These are phyloP conservation scores for Eurois occulta DNA, from an alignment of 2,888 invertebrate species.

Conservation along the genomic window DNA sequence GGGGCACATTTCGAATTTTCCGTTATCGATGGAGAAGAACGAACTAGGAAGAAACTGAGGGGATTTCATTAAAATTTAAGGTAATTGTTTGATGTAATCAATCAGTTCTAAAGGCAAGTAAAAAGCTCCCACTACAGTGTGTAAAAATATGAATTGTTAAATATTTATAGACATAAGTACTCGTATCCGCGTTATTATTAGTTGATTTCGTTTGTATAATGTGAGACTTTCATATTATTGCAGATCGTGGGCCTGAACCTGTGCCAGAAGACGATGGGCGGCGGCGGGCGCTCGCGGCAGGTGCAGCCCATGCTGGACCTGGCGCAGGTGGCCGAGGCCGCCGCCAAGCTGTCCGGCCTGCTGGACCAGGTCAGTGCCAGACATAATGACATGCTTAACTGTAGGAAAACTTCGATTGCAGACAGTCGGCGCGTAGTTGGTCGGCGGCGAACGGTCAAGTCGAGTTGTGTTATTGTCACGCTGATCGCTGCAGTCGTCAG, in stretches of 20 bases:
- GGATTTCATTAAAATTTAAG: background rate
- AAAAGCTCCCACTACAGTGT: background rate
- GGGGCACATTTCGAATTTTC: background rate
- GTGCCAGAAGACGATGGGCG: conserved; percentile 95
- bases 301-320: conserved; percentile 92
- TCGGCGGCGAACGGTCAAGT: too few relatives aligned
- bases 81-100: background rate
- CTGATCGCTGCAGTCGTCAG: too few relatives aligned
- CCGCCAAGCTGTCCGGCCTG: conserved; percentile 93
- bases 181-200: background rate
- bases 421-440: too few relatives aligned
- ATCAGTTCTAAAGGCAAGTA: background rate
- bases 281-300: conserved; percentile 89
- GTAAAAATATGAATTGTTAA: background rate
- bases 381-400: background rate
- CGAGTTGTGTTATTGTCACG: too few relatives aligned
- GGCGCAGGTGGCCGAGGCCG: conserved; percentile 96
- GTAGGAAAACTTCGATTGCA: background rate
- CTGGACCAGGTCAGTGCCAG: conserved; percentile 91
- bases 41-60: background rate
- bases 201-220: background rate
- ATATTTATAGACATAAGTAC: background rate
- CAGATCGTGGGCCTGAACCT: conserved; percentile 94
- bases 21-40: background rate
- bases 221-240: background rate